A percentile compares a stretch with the other conserved stretches of the same genome.
These are phyloP conservation scores for Macropis europaea DNA, from an alignment of 2,888 invertebrate genomes.

Conservation along the genomic window DNA sequence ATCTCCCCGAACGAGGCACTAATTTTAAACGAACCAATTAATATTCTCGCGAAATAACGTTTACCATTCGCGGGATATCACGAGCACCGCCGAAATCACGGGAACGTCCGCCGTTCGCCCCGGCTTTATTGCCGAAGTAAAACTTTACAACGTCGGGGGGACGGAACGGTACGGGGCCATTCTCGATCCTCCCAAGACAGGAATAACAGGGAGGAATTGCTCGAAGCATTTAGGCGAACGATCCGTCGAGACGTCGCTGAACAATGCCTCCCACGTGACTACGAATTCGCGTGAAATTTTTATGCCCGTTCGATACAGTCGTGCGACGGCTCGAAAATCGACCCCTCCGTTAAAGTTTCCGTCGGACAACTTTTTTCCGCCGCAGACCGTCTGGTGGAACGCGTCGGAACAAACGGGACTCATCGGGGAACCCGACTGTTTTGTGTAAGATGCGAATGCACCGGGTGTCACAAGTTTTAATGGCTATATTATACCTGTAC, in stretches of 20 bases:
- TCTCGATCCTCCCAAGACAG: conserved; percentile 30
- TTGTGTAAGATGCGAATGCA: conserved; percentile 9
- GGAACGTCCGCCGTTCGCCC: background rate
- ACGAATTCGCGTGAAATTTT: conserved; percentile 10
- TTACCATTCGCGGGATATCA: background rate
- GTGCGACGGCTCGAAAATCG: background rate
- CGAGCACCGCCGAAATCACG: background rate
- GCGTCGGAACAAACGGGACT: conserved; percentile 12
- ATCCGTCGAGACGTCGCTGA: background rate
- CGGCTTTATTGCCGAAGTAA: conserved; percentile 52
- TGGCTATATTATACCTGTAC: too few relatives aligned
- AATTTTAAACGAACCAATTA: too few relatives aligned
- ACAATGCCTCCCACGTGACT: background rate
- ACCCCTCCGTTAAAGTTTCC: background rate
- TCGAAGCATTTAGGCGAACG: conserved; percentile 25
- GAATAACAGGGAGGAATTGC: conserved; percentile 41
- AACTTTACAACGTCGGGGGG: conserved; percentile 44
- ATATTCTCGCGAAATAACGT: too few relatives aligned
- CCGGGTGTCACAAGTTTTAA: too few relatives aligned
- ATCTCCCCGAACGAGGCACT: background rate
- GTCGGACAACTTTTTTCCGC: background rate
- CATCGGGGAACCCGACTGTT: conserved; percentile 5
- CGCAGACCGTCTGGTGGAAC: background rate
- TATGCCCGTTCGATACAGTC: background rate
- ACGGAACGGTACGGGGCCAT: conserved; percentile 27